Conservation (phyloP, 2,888 invertebrate genomes). For the Drosophila barbarae region DNA sequence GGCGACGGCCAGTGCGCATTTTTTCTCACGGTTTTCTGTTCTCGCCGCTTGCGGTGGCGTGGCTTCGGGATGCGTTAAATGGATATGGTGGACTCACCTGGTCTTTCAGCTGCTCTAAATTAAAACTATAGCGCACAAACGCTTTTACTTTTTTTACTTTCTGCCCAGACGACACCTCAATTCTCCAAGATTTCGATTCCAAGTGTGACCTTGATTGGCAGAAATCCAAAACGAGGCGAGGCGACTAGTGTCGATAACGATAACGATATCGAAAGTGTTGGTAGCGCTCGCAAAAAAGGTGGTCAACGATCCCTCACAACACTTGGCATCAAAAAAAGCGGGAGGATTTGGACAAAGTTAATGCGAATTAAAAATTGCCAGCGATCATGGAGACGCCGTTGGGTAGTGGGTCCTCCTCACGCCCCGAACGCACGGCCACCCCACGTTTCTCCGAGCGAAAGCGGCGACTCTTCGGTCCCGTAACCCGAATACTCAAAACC, state of each 20-base stretch:
- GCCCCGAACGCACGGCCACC: slow-evolving; percentile 78
- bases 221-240: background rate
- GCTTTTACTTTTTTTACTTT: slow-evolving; percentile 4
- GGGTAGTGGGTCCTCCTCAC: slow-evolving; percentile 54
- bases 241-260: background rate
- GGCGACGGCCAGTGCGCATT: slow-evolving; percentile 54
- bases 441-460: slow-evolving; percentile 84
- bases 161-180: too few species aligned
- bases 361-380: slow-evolving; percentile 32
- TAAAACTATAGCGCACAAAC: background rate
- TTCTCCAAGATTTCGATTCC: background rate
- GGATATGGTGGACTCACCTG: slow-evolving; percentile 55
- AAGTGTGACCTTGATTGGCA: background rate
- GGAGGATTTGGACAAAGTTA: slow-evolving; percentile 48
- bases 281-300: background rate
- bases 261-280: background rate
- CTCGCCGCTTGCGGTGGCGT: slow-evolving; percentile 37
- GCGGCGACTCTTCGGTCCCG: slow-evolving; percentile 82
- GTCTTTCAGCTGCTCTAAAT: slow-evolving; percentile 10
- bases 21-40: slow-evolving; percentile 32
- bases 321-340: slow-evolving; percentile 60
- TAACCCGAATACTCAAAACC: slow-evolving; percentile 39
- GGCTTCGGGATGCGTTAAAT: slow-evolving; percentile 32
- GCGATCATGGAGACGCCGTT: slow-evolving; percentile 77
- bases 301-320: slow-evolving; percentile 24